phyloP scores from a whole-genome alignment of 1,140 invertebrate genomes.

The Ctenoplectra terminalis region DNA sequence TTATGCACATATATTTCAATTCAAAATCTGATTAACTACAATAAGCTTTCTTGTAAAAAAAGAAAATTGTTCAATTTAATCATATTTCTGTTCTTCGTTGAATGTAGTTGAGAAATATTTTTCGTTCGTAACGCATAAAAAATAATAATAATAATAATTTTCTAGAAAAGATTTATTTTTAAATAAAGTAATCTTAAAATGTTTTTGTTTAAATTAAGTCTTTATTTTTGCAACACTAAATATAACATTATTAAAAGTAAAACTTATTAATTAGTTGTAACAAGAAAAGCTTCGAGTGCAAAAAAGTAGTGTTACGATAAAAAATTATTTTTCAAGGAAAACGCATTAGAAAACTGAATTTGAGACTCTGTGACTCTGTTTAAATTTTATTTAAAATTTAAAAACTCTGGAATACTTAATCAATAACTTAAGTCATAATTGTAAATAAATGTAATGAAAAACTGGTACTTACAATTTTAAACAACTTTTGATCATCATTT shows the following conservation, averaged over 20 bases:
- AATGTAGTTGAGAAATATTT: no score
- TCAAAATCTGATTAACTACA: no score
- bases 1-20: no score
- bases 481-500: background rate
- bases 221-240: slow-evolving; percentile 10
- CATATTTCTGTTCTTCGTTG: no score
- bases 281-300: background rate
- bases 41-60: no score
- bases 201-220: slow-evolving; percentile 3
- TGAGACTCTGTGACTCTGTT: no score
- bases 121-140: no score
- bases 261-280: background rate
- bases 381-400: background rate
- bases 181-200: background rate
- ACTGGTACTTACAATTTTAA: background rate
- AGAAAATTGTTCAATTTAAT: no score
- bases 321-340: background rate
- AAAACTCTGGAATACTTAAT: background rate
- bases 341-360: background rate
- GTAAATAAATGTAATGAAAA: background rate
- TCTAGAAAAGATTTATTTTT: no score
- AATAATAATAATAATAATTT: no score
- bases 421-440: background rate
- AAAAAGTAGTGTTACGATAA: background rate
- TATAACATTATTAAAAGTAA: background rate